Evolutionary conservation across 2,888 invertebrate genomes (phyloP), one percentile per base, ranked within the genome.

Genomic region (Scaptomyza parva): DNA sequence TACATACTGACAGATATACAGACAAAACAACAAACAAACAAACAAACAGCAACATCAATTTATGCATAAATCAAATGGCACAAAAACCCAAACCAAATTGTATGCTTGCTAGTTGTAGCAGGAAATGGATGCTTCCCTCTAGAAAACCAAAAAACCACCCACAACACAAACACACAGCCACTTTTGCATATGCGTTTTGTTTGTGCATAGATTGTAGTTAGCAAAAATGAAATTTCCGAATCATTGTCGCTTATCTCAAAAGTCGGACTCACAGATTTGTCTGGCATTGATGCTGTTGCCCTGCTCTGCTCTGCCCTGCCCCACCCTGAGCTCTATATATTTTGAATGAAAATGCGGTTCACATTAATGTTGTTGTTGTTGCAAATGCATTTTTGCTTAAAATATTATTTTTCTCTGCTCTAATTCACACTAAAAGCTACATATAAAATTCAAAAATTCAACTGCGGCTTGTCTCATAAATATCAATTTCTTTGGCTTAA

Each of bases 11-110:
- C n/a, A 30, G n/a, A n/a, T n/a, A n/a, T n/a, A n/a, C n/a, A n/a
- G n/a, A n/a, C n/a, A n/a, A n/a, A n/a, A n/a, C n/a, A 63, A 53
- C 51, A 24, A 37, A 41, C 33, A 65, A 14, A 53, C 60, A 77
- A 74, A 69, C 51, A 47, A 66, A 59, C 41, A 70, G 81, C 69
- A 72, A 65, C 83, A 76, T 82, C 53, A 78, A 78, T 82, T 78
- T 82, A 69, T 78, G 66, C 83, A 78, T 78, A 82, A 82, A 78
- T 76, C 78, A 79, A 45, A 79, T 47, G 59, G 58, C 55, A 78
- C 64, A 78, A 82, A 78, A 82, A 82, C 71, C 79, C 26, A 39
- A 51, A 35, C n/a, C 17, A 69, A 58, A 58, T 62, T 53, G 35
- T 44, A 40, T 50, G 37, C 7, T 17, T n/a, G n/a, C n/a, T n/a